Evolutionary conservation across 2,888 invertebrate genomes (phyloP), one percentile per base, ranked within the genome.

Genomic region (Noctua janthina): DNA sequence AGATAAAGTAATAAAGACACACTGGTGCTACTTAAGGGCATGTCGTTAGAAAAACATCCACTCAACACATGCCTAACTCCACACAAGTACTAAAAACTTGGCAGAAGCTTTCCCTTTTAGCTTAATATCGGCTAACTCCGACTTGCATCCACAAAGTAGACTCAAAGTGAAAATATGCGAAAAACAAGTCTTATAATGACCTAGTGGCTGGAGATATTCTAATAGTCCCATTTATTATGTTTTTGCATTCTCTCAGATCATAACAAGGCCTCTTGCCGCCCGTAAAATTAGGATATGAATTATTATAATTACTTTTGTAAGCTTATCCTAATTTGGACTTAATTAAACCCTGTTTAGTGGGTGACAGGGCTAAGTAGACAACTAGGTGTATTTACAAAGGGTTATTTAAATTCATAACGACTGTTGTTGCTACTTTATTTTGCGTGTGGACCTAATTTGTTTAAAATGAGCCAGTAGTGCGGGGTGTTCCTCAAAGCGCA

Each of bases 271-370:
- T 87, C 86, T 83, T 72, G 84, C 78, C 77, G 84, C 84, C 89
- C 91, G 88, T 90, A 80, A 91, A 91, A 91, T 91, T 89, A 89
- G 84, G 87, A 88, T 87, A 85, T 89, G 86, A 91, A 91, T 89
- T 92, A 92, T 91, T 89, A 84, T 91, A 88, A 92, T 91, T 88
- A 88, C 87, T 91, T 89, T 88, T 83, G 87, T 87, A 87, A 87
- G 85, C 83, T 84, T 84, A 85, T 84, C 86, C 78, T 88, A 89
- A 90, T 87, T 88, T 85, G 23, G 64, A 73, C 72, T 76, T 84
- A 86, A 82, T 90, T 69, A 76, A 83, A 85, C 86, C 83, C 83
- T 90, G 84, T 86, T 92, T 88, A 89, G 88, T 79, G 64, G 76
- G 73, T 78, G 75, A 79, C 43, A 62, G 68, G 43, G 66, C 74